These are phyloP conservation scores for Dryadula phaetusa DNA, from an alignment of 2,888 invertebrate genomes.

Conservation along the genomic window DNA sequence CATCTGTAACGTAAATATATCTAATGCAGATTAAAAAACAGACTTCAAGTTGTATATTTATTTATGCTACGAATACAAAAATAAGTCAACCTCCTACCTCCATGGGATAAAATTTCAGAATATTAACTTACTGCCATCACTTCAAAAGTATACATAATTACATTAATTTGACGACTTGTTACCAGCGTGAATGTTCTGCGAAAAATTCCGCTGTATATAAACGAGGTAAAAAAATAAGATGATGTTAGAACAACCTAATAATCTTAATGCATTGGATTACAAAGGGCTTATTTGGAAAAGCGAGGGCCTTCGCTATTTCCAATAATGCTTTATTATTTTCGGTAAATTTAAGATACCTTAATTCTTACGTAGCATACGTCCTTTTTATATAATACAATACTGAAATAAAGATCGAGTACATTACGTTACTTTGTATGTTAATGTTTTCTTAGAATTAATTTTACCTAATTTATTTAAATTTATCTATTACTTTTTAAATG, in stretches of 20 bases:
- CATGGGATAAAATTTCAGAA: constrained; percentile 20
- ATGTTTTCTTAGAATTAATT: no score
- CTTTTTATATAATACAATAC: background rate
- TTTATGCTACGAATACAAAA: background rate
- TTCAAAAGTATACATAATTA: constrained; percentile 39
- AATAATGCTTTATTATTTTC: constrained; percentile 30
- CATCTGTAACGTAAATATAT: background rate
- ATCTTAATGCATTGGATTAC: constrained; percentile 78
- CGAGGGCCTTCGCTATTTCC: constrained; percentile 24
- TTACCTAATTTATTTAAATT: no score
- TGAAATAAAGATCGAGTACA: background rate
- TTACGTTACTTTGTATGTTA: no score
- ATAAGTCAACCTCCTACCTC: background rate
- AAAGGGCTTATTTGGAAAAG: constrained; percentile 53
- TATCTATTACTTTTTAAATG: no score
- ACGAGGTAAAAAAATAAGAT: constrained; percentile 63
- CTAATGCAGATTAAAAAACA: background rate
- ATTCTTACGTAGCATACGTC: constrained; percentile 3
- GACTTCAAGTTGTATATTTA: background rate
- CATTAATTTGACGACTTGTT: constrained; percentile 47
- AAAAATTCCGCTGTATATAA: constrained; percentile 43
- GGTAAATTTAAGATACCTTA: constrained; percentile 19
- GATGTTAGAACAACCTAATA: constrained; percentile 72
- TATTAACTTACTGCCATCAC: constrained; percentile 38
- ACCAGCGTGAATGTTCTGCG: constrained; percentile 37